These are phyloP conservation scores for Tethya wilhelma DNA, from an alignment of 37 sponge, comb jelly and placozoan species.

Conservation along the genomic window DNA sequence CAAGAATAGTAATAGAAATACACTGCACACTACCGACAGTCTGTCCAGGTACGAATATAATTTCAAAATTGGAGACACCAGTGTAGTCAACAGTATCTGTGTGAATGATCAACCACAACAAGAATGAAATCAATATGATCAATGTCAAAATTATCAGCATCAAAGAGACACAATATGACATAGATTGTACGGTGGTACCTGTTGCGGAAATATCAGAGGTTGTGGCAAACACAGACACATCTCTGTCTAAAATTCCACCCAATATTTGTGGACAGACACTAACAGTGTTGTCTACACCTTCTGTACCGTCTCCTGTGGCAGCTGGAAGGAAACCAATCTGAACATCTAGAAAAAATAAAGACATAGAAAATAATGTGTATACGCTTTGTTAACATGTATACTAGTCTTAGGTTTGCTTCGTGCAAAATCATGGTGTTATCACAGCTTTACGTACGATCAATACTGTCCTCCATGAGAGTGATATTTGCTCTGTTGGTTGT, in stretches of 20 bases:
- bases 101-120: neutral
- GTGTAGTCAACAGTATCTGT: neutral
- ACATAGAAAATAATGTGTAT: neutral
- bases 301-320: neutral
- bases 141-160: neutral
- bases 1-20: neutral
- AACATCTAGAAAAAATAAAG: neutral
- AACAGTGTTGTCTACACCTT: neutral
- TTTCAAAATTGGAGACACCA: neutral
- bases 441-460: neutral
- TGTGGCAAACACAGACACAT: neutral
- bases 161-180: too few relatives aligned
- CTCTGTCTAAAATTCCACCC: neutral
- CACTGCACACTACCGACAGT: neutral
- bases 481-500: neutral
- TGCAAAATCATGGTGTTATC: too few relatives aligned
- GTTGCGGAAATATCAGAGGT: neutral
- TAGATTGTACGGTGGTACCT: too few relatives aligned
- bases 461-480: neutral
- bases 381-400: too few relatives aligned
- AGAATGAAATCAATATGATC: neutral
- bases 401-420: too few relatives aligned
- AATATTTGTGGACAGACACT: neutral
- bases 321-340: neutral
- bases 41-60: neutral